A percentile compares a stretch with the other conserved stretches of the same genome.
These are phyloP conservation scores for Acanthopagrus latus DNA, from an alignment of 2,797 vertebrate genomes.

Conservation along the genomic window DNA sequence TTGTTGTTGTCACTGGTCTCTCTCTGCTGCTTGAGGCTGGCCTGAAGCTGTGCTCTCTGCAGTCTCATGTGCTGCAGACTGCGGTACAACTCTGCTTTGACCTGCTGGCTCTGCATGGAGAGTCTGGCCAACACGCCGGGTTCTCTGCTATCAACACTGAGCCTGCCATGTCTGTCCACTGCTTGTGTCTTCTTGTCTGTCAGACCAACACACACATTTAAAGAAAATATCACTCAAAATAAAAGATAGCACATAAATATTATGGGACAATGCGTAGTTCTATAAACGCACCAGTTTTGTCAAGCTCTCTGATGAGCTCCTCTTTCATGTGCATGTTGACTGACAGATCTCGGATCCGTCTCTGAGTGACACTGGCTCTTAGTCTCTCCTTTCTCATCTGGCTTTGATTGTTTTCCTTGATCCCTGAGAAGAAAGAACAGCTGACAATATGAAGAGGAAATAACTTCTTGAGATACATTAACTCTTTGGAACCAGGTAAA, in stretches of 20 bases:
- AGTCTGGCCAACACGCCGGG: slow-evolving; percentile 81
- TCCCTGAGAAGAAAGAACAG: slow-evolving; percentile 39
- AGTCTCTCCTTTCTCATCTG: slow-evolving; percentile 81
- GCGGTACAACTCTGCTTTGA: slow-evolving; percentile 83
- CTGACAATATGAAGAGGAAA: slow-evolving; percentile 7
- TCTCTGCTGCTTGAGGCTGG: slow-evolving; percentile 78
- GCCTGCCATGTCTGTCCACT: slow-evolving; percentile 72
- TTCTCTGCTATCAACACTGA: slow-evolving; percentile 17
- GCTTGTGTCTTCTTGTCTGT: slow-evolving; percentile 86
- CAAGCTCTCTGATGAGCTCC: slow-evolving; percentile 90
- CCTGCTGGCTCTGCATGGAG: slow-evolving; percentile 86
- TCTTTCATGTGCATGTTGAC: slow-evolving; percentile 91
- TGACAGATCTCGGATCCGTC: slow-evolving; percentile 89
- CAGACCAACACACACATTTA: slow-evolving; percentile 19
- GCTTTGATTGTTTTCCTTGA: slow-evolving; percentile 76
- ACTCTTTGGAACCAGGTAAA: neutral
- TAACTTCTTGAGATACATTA: neutral
- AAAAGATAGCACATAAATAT: neutral
- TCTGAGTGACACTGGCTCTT: slow-evolving; percentile 79
- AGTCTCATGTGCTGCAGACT: slow-evolving; percentile 89
- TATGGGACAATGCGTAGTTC: neutral
- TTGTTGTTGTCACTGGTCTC: slow-evolving; percentile 71
- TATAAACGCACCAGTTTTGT: slow-evolving; percentile 88
- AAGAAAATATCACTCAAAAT: slow-evolving; percentile 2
- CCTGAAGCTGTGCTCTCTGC: slow-evolving; percentile 86